phyloP scores from a whole-genome alignment of 1,140 invertebrate species.

The Antheraea pernyi region DNA sequence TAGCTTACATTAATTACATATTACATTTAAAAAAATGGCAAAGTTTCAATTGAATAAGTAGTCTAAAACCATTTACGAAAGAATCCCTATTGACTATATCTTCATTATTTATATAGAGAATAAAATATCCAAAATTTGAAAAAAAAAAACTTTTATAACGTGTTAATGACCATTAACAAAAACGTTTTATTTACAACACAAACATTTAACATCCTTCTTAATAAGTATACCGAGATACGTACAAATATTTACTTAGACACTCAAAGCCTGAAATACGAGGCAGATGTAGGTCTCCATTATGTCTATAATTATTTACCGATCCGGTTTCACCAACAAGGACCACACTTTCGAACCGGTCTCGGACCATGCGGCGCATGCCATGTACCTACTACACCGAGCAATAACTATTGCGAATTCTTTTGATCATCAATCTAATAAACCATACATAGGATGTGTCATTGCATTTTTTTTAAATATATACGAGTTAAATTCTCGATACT shows the following conservation, averaged over 20 bases:
- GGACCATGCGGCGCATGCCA: constrained; percentile 22
- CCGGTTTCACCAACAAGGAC: constrained; percentile 55
- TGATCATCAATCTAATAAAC: not conserved
- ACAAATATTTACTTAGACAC: not conserved
- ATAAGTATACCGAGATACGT: not conserved
- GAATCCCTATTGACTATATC: too few species aligned
- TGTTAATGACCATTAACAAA: not conserved
- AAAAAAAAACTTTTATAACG: too few species aligned
- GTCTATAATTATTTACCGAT: constrained; percentile 41
- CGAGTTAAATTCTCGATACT: not conserved
- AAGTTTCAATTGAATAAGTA: too few species aligned
- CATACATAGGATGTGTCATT: too few species aligned
- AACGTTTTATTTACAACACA: not conserved
- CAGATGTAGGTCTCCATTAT: constrained; percentile 24
- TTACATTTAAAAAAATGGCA: too few species aligned
- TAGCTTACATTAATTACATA: too few species aligned
- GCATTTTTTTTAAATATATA: not conserved
- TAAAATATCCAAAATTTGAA: too few species aligned
- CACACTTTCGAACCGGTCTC: constrained; percentile 64
- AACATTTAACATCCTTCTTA: not conserved
- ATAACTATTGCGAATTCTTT: constrained; percentile 3
- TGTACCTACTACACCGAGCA: constrained; percentile 1
- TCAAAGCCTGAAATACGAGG: constrained; percentile 6
- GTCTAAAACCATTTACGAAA: too few species aligned
- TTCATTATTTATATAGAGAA: too few species aligned